A percentile compares a stretch with the other conserved stretches of the same genome.
These are phyloP conservation scores for Drosophila ohnishii DNA, from an alignment of 1,140 invertebrate species.

Conservation along the genomic window DNA sequence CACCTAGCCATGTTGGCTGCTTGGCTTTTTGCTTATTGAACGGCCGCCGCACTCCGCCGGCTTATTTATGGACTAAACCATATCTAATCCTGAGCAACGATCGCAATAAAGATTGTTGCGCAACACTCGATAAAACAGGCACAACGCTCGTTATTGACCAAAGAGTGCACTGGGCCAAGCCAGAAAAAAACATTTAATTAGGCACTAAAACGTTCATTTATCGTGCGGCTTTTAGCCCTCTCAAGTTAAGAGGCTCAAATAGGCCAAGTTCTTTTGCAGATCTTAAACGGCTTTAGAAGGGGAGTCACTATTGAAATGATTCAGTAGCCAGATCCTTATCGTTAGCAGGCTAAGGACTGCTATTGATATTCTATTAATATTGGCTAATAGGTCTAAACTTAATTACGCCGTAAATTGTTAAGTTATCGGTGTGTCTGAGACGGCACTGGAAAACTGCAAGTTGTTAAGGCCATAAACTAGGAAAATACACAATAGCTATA, in stretches of 20 bases:
- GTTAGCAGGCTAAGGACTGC: background rate
- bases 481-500: conserved; percentile 7
- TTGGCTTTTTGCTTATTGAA: conserved; percentile 85
- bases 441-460: conserved; percentile 27
- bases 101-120: conserved; percentile 53
- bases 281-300: background rate
- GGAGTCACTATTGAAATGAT: conserved; percentile 12
- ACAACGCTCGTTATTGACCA: background rate
- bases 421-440: conserved; percentile 17
- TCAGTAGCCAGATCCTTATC: conserved; percentile 14
- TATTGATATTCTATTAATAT: conserved; percentile 1
- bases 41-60: background rate
- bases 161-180: conserved; percentile 15
- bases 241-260: background rate
- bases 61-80: conserved; percentile 53
- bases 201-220: conserved; percentile 14
- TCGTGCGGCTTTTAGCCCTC: background rate
- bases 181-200: conserved; percentile 8
- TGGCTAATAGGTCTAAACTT: background rate
- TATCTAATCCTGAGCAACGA: conserved; percentile 56
- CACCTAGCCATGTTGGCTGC: conserved; percentile 87
- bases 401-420: conserved; percentile 13
- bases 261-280: background rate
- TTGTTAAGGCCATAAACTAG: conserved; percentile 5
- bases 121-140: conserved; percentile 30